Percentiles rank a stretch among this genome's conserved stretches.
Evolutionary conservation across 2,888 invertebrate genomes (phyloP).

Genomic region (Lochmaea crataegi): DNA sequence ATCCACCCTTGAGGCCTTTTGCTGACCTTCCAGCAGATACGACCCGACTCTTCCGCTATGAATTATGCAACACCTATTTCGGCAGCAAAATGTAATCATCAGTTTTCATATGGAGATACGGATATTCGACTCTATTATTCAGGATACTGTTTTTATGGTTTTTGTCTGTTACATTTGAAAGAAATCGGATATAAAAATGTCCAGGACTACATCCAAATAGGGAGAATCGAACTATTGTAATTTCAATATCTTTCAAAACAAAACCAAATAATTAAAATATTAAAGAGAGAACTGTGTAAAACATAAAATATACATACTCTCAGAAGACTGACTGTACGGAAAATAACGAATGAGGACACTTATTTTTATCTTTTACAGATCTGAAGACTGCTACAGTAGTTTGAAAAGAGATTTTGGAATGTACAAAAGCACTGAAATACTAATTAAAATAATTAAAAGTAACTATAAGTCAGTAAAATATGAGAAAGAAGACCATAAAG

Average conservation of each 20-base stretch:
- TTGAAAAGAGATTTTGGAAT: too few species aligned
- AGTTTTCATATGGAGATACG: slow-evolving; percentile 44
- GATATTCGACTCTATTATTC: slow-evolving; percentile 36
- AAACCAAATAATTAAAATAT: too few species aligned
- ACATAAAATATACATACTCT: too few species aligned
- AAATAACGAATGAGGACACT: too few species aligned
- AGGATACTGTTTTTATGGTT: slow-evolving; percentile 37
- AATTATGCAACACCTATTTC: slow-evolving; percentile 59
- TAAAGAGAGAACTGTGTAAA: too few species aligned
- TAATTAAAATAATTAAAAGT: too few species aligned
- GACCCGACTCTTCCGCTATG: slow-evolving; percentile 53
- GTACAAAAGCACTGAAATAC: too few species aligned
- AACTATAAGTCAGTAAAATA: too few species aligned
- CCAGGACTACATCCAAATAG: slow-evolving; percentile 1
- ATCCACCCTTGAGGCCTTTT: slow-evolving; percentile 49
- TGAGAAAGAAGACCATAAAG: too few species aligned
- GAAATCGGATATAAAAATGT: slow-evolving; percentile 22
- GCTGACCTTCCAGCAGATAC: slow-evolving; percentile 59
- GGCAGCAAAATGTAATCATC: slow-evolving; percentile 48
- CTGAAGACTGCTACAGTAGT: too few species aligned
- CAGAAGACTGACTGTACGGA: too few species aligned
- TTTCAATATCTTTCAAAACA: not conserved
- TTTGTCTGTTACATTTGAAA: slow-evolving; percentile 30
- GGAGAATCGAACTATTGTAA: not conserved
- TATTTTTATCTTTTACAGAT: too few species aligned